Percentiles rank a stretch among this genome's conserved stretches.
These are phyloP conservation scores for Macaca nemestrina DNA, from an alignment of 2,113 vertebrate species.

Conservation along the genomic window DNA sequence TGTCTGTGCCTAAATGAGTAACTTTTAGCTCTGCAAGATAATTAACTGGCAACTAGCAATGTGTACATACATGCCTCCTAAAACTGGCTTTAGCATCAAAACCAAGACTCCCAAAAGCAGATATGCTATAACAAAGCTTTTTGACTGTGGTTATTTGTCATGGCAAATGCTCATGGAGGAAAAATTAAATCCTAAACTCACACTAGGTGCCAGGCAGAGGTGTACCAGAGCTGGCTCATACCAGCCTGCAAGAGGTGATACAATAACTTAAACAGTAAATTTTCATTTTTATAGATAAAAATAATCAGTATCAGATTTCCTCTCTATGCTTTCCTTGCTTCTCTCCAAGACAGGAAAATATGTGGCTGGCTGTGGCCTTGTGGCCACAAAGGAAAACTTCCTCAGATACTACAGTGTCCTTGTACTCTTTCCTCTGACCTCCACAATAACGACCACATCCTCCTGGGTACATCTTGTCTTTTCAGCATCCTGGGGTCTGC, in stretches of 20 bases:
- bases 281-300: neutral
- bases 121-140: neutral
- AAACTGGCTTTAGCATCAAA: neutral
- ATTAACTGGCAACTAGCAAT: neutral
- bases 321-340: neutral
- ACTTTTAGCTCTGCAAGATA: neutral
- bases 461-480: neutral
- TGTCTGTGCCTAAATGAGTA: neutral
- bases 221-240: neutral
- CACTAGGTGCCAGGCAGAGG: neutral
- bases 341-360: slow-evolving; percentile 2
- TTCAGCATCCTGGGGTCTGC: neutral
- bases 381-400: neutral
- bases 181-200: neutral
- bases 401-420: neutral
- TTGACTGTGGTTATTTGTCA: neutral
- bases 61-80: neutral
- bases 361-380: neutral
- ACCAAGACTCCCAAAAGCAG: neutral
- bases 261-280: neutral
- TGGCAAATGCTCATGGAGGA: neutral
- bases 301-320: neutral
- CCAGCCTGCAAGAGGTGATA: neutral
- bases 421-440: neutral
- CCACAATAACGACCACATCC: no score